Evolutionary conservation across 2,797 vertebrate genomes (phyloP).

Genomic region (Cynopterus sphinx): DNA sequence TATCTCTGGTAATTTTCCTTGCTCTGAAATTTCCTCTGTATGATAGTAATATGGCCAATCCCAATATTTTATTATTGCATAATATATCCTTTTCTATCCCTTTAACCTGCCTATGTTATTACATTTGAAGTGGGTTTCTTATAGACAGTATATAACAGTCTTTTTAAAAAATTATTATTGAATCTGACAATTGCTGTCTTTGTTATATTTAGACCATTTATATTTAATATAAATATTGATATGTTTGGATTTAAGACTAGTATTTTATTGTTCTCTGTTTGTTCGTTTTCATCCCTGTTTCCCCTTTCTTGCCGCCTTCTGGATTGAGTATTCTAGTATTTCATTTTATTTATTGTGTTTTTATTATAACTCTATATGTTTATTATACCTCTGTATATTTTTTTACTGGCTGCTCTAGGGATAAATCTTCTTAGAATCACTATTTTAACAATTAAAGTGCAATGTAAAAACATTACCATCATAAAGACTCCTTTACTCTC

Average conservation of each 20-base stretch:
- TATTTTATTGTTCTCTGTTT: neutral
- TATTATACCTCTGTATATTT: neutral
- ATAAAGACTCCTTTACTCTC: neutral
- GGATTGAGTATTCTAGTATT: neutral
- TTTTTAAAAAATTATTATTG: neutral
- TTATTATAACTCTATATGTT: neutral
- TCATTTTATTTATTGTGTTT: neutral
- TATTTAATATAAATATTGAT: neutral
- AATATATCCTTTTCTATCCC: neutral
- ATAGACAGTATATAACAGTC: neutral
- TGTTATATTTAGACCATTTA: neutral
- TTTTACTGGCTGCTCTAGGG: neutral
- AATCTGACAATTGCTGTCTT: neutral
- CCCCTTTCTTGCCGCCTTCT: neutral
- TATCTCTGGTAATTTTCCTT: conserved; percentile 18
- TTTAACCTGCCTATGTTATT: neutral
- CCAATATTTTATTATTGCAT: neutral
- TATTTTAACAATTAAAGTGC: conserved; percentile 10
- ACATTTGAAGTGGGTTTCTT: conserved; percentile 5
- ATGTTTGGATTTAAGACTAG: neutral
- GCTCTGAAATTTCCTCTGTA: neutral
- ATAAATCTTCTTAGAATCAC: conserved; percentile 15
- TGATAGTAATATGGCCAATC: neutral
- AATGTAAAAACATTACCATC: conserved; percentile 1
- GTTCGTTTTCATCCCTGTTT: neutral